Percentiles rank a stretch among this genome's conserved stretches.
Evolutionary conservation across 1,140 invertebrate genomes (phyloP).

Genomic region (Lordiphosa stackelbergi): DNA sequence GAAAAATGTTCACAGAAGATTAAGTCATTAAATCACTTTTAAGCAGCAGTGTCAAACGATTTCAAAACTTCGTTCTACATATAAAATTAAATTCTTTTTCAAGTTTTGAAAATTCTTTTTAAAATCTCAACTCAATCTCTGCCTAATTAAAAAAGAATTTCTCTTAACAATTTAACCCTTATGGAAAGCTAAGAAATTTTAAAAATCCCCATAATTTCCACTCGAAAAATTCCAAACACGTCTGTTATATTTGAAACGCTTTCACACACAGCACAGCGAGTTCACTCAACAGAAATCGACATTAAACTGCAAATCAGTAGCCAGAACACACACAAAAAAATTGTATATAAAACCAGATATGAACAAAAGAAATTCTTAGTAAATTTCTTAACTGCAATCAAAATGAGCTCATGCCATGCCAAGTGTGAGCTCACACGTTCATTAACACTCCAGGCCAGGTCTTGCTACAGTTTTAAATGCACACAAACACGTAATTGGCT

Average conservation of each 20-base stretch:
- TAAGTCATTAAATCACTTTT: too few relatives aligned
- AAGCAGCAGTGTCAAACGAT: too few relatives aligned
- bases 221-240: too few relatives aligned
- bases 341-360: conserved; percentile 11
- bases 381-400: conserved; percentile 21
- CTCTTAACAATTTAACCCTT: background rate
- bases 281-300: background rate
- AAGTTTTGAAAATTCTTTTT: too few relatives aligned
- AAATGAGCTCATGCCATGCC: conserved; percentile 32
- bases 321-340: conserved; percentile 22
- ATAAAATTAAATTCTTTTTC: too few relatives aligned
- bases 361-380: conserved; percentile 19
- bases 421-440: conserved; percentile 30
- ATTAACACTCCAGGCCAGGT: conserved; percentile 15
- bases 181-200: background rate
- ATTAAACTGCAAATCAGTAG: conserved; percentile 8
- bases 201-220: too few relatives aligned
- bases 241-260: too few relatives aligned
- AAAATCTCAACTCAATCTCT: too few relatives aligned
- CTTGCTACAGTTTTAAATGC: conserved; percentile 8
- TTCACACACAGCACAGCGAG: too few relatives aligned
- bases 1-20: too few relatives aligned
- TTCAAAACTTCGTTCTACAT: too few relatives aligned
- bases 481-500: conserved; percentile 2
- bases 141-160: too few relatives aligned